Evolutionary conservation across 2,888 invertebrate species (phyloP).

Genomic region (Cyclophora punctaria): DNA sequence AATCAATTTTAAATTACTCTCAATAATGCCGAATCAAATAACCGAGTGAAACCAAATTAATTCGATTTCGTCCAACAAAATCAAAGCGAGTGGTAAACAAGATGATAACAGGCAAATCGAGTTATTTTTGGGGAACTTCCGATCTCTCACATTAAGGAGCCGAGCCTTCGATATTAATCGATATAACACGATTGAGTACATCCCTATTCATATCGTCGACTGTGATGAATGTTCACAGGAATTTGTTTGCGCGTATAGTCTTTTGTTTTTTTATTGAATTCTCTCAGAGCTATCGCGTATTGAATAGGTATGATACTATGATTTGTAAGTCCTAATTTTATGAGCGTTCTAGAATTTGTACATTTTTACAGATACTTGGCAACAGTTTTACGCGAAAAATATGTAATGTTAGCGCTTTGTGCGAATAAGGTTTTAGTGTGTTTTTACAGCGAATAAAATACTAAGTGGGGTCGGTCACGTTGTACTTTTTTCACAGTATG

Average conservation of each 20-base stretch:
- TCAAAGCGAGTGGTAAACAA: too few relatives aligned
- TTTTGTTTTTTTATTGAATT: constrained; percentile 24
- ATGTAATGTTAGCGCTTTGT: too few relatives aligned
- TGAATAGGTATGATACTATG: constrained; percentile 22
- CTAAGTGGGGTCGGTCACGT: too few relatives aligned
- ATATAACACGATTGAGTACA: neutral
- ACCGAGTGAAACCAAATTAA: too few relatives aligned
- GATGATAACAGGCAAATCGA: too few relatives aligned
- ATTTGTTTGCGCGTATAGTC: constrained; percentile 24
- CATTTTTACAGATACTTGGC: constrained; percentile 7
- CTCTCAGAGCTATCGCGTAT: constrained; percentile 19
- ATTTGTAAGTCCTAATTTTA: constrained; percentile 17
- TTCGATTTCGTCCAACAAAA: too few relatives aligned
- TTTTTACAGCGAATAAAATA: neutral
- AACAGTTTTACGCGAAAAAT: constrained; percentile 6
- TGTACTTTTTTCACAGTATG: too few relatives aligned
- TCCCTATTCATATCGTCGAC: constrained; percentile 9
- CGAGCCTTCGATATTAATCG: constrained; percentile 2
- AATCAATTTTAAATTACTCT: too few relatives aligned
- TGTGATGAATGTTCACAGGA: constrained; percentile 21
- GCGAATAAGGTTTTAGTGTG: neutral
- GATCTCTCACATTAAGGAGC: too few relatives aligned
- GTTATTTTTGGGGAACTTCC: too few relatives aligned
- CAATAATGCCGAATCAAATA: too few relatives aligned
- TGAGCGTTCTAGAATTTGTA: constrained; percentile 3